Percentiles rank a stretch among this genome's conserved stretches.
Conservation (phyloP, 2,113 vertebrate species). For the Ailuropoda melanoleuca region DNA sequence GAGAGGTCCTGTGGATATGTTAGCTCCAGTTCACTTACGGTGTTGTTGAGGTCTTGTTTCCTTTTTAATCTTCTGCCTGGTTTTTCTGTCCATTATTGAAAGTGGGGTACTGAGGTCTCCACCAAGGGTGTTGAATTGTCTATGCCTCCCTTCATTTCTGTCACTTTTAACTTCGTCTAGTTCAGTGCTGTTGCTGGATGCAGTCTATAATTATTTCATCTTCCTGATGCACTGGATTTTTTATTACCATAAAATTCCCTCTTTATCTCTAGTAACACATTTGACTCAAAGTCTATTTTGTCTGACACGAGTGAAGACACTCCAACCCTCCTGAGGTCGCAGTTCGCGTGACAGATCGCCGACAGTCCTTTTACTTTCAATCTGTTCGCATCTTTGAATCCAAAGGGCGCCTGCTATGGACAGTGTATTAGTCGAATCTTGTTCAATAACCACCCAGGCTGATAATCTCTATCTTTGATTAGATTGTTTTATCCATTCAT, state of each 20-base stretch:
- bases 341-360: not conserved
- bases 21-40: no score
- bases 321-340: not conserved
- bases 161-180: not conserved
- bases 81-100: not conserved
- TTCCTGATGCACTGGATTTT: not conserved
- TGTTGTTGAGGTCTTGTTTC: not conserved
- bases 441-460: no score
- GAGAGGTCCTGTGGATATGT: not conserved
- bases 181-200: not conserved
- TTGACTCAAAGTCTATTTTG: not conserved
- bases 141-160: no score
- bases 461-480: not conserved
- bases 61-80: not conserved
- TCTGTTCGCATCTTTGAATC: not conserved
- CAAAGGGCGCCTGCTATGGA: not conserved
- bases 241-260: not conserved
- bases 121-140: not conserved
- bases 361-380: not conserved
- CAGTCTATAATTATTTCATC: not conserved
- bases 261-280: not conserved
- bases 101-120: not conserved
- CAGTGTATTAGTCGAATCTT: not conserved
- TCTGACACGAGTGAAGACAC: not conserved
- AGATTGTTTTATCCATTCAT: not conserved